Percentiles rank a stretch among this genome's conserved stretches.
Conservation (phyloP, 1,140 invertebrate species). For the Procambarus clarkii region DNA sequence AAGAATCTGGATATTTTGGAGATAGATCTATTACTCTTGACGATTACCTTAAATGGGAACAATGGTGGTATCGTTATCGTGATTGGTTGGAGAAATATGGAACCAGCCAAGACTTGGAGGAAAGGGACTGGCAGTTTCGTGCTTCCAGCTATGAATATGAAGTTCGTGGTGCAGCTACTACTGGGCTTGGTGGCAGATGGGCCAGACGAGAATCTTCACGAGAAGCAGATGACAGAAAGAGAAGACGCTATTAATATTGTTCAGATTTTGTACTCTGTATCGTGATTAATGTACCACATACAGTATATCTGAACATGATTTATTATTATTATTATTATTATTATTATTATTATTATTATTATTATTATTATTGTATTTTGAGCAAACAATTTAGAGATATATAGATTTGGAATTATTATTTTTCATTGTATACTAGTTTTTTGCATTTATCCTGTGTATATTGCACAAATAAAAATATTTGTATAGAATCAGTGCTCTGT, state of each 20-base stretch:
- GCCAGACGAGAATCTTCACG: constrained; percentile 47
- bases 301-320: too few species aligned
- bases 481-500: too few species aligned
- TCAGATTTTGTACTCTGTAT: neutral
- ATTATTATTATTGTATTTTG: neutral
- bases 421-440: neutral
- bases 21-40: constrained; percentile 82
- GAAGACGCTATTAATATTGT: constrained; percentile 47
- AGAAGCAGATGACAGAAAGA: constrained; percentile 61
- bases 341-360: neutral
- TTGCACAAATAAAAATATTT: too few species aligned
- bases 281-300: too few species aligned
- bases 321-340: neutral
- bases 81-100: constrained; percentile 89
- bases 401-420: too few species aligned
- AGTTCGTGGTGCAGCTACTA: constrained; percentile 17
- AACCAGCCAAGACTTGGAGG: constrained; percentile 47
- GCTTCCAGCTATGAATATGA: constrained; percentile 57
- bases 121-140: constrained; percentile 61
- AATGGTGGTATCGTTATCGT: constrained; percentile 95
- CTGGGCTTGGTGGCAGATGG: constrained; percentile 74
- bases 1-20: constrained; percentile 88
- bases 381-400: too few species aligned
- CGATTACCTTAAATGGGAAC: constrained; percentile 94
- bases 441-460: neutral